Evolutionary conservation across 1,140 invertebrate genomes (phyloP).

Genomic region (Drosophila asahinai): DNA sequence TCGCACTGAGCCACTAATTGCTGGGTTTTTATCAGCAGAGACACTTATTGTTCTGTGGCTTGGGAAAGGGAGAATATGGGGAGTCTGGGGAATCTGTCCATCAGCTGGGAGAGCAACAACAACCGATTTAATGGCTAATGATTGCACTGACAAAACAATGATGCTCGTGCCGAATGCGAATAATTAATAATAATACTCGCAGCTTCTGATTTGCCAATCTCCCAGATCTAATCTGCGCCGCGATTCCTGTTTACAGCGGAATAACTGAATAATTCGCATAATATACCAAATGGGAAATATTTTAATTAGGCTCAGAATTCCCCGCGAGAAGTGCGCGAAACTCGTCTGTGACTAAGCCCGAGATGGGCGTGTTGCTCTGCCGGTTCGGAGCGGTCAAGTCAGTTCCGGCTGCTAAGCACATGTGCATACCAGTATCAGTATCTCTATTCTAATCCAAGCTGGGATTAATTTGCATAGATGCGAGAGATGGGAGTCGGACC

Average conservation of each 20-base stretch:
- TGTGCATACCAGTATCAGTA: constrained; percentile 46
- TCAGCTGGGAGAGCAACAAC: constrained; percentile 22
- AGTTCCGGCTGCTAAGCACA: constrained; percentile 72
- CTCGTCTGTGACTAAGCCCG: constrained; percentile 43
- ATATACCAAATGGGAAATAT: constrained; percentile 20
- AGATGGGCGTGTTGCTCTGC: constrained; percentile 47
- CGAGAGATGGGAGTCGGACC: constrained; percentile 9
- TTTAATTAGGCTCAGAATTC: constrained; percentile 42
- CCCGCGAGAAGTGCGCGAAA: constrained; percentile 28
- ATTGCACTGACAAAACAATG: constrained; percentile 42
- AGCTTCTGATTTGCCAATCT: constrained; percentile 30
- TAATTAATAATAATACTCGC: constrained; percentile 42
- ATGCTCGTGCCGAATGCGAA: constrained; percentile 41
- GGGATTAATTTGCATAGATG: constrained; percentile 29
- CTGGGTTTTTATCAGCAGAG: constrained; percentile 10
- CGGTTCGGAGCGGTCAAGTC: constrained; percentile 22
- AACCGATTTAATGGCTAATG: constrained; percentile 46
- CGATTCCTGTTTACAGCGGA: constrained; percentile 46
- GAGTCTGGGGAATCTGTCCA: neutral
- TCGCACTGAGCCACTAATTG: constrained; percentile 21
- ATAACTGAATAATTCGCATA: constrained; percentile 41
- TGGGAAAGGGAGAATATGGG: constrained; percentile 8
- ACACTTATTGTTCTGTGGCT: constrained; percentile 34
- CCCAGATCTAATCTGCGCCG: constrained; percentile 1
- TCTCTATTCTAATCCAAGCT: constrained; percentile 20